A percentile compares a stretch with the other conserved stretches of the same genome.
phyloP scores from a whole-genome alignment of 2,888 invertebrate species.

The Hypomecis atomaria region DNA sequence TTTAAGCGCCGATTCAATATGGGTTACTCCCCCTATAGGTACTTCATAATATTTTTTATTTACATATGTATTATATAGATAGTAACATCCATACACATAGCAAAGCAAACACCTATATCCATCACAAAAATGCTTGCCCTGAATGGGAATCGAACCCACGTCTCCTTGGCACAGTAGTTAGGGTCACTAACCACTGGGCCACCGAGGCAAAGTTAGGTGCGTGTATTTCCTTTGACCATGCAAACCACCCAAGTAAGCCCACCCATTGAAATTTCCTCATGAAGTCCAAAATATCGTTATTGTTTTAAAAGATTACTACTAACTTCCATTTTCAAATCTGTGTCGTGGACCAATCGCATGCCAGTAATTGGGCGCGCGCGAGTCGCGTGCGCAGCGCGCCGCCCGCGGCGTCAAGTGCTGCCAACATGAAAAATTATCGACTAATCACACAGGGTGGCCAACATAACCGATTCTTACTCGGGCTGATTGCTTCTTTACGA shows the following conservation, averaged over 20 bases:
- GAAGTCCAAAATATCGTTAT: neutral
- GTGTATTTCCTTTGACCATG: neutral
- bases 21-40: too few species aligned
- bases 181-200: too few species aligned
- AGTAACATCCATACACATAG: too few species aligned
- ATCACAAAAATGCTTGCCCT: too few species aligned
- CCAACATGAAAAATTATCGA: slow-evolving; percentile 66
- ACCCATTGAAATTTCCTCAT: slow-evolving; percentile 11
- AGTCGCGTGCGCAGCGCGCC: slow-evolving; percentile 63
- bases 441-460: slow-evolving; percentile 74
- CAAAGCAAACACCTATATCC: too few species aligned
- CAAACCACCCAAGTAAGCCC: slow-evolving; percentile 13
- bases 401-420: slow-evolving; percentile 62
- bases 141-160: too few species aligned
- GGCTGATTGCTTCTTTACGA: slow-evolving; percentile 74
- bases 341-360: slow-evolving; percentile 60
- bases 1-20: too few species aligned
- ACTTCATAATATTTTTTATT: too few species aligned
- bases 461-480: slow-evolving; percentile 53
- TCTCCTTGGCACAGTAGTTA: too few species aligned
- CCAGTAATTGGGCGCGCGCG: slow-evolving; percentile 62
- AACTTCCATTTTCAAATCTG: slow-evolving; percentile 31
- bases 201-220: too few species aligned
- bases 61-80: too few species aligned
- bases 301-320: slow-evolving; percentile 33